Evolutionary conservation across 2,888 invertebrate species (phyloP), one percentile per base, ranked within the genome.

Genomic region (Meta bourneti): DNA sequence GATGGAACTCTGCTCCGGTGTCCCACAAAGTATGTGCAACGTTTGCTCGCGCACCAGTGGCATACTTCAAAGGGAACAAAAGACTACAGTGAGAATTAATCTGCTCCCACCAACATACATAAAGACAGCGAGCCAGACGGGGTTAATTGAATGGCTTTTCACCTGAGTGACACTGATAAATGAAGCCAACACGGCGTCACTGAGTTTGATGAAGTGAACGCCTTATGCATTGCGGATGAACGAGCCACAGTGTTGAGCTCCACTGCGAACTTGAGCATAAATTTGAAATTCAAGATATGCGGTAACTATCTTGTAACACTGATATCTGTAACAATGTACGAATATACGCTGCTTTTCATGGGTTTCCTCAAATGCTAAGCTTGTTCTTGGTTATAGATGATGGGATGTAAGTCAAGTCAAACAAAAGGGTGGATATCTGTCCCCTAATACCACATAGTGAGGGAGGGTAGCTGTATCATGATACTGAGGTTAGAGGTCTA

Each of bases 101-200:
- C 79, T 48, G 7, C 51, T 51, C 51, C 52, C 19, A 19, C n/a
- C 51, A 51, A 8, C 34, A 79, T 34, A 11, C 61, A 34, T 13
- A 61, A 61, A 79, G 16, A 20, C 79, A 16, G 61, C 11, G 61
- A 69, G 20, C 54, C 61, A 79, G 16, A 20, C 79, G 61, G 16
- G 34, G 20, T 34, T 79, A 79, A 79, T 79, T 79, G 34, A 34
- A 79, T 69, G 16, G 6, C 54, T 34, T 79, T 52, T 48, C 79
- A 69, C 7, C 6, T 34, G 79, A 6, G 9, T 69, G 79, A 61
- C 79, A 61, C 20, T 79, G 69, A 79, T 79, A 79, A 79, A 69
- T 79, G 49, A 13, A 61, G 34, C 34, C 34, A 61, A 34, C 54
- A 20, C 0, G 51, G 52, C 77, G 8, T 48, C 4, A 77, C 34